These are phyloP conservation scores for Uromys caudimaculatus DNA, from an alignment of 2,797 vertebrate species.

Conservation along the genomic window DNA sequence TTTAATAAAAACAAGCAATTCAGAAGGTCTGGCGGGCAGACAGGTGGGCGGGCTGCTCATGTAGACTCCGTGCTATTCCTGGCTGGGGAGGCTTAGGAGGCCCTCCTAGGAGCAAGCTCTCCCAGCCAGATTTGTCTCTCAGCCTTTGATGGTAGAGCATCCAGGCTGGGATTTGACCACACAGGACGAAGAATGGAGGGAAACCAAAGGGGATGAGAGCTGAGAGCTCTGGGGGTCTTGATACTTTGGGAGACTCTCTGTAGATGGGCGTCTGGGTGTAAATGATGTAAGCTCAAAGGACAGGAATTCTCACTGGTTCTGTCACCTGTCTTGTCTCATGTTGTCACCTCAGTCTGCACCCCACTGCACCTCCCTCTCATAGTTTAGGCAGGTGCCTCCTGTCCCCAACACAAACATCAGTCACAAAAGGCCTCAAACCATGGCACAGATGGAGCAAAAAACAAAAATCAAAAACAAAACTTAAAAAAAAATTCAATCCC, in stretches of 20 bases:
- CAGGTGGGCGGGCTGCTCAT: conserved; percentile 49
- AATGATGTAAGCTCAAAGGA: not conserved
- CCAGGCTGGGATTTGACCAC: conserved; percentile 61
- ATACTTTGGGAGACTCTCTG: not conserved
- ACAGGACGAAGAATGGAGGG: conserved; percentile 14
- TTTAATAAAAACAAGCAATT: conserved; percentile 93
- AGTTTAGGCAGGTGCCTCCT: conserved; percentile 45
- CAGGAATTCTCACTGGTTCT: conserved; percentile 20
- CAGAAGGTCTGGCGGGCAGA: conserved; percentile 77
- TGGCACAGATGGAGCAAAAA: conserved; percentile 41
- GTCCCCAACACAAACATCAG: not conserved
- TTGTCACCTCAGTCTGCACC: not conserved
- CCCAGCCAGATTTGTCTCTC: conserved; percentile 73
- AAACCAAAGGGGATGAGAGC: not conserved
- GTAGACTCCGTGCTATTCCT: conserved; percentile 70
- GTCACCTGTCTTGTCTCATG: not conserved
- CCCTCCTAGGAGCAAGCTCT: conserved; percentile 58
- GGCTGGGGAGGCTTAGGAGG: conserved; percentile 59
- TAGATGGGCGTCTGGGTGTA: not conserved
- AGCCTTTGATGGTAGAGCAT: conserved; percentile 63
- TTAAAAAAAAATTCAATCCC: conserved; percentile 62
- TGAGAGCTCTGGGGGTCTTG: not conserved
- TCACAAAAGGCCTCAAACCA: not conserved
- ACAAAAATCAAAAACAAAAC: conserved; percentile 74
- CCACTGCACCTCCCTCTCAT: not conserved